Evolutionary conservation across 2,888 invertebrate species (phyloP), one percentile per base, ranked within the genome.

Genomic region (Dynastes grantii): DNA sequence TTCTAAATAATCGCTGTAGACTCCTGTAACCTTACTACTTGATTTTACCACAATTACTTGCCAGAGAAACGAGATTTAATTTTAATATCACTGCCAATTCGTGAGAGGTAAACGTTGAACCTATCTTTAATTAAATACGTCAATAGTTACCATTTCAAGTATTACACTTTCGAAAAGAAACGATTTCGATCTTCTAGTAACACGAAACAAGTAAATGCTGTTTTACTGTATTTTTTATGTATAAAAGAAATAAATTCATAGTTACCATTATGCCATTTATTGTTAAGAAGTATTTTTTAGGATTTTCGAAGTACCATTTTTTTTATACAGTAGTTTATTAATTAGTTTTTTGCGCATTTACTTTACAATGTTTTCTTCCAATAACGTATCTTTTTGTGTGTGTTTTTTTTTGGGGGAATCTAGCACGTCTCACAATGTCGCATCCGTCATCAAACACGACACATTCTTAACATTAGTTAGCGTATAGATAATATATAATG

Each of bases 391-490:
- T 22, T 2, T n/a, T 32, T 63, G 32, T 63, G n/a, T 55, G n/a
- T 78, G 11, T 58, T 45, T 76, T 16, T 75, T 68, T 76, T 16
- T 16, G 0, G 16, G 16, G 49, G 78, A 78, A 16, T 9, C 58
- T 8, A 32, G 73, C 27, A 27, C 63, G 9, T 51, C 53, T 73
- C 55, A 73, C 55, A 68, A 80, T 76, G 76, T 73, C 79, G 76
- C 77, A 67, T 78, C 27, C 27, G 29, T 37, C 40, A 40, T 37
- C 64, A 68, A 78, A 78, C 79, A 78, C 79, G 82, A 77, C 77
- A 81, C 81, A 80, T 81, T 82, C 81, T 81, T 81, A 81, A 81
- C 80, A 78, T 81, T 81, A 79, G 77, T 77, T 79, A 80, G 78
- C 80, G 79, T 80, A 78, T 81, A 82, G 81, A 80, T 80, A 77